Percentiles rank a stretch among this genome's conserved stretches.
phyloP scores from a whole-genome alignment of 2,797 vertebrate genomes.

The Manis javanica region DNA sequence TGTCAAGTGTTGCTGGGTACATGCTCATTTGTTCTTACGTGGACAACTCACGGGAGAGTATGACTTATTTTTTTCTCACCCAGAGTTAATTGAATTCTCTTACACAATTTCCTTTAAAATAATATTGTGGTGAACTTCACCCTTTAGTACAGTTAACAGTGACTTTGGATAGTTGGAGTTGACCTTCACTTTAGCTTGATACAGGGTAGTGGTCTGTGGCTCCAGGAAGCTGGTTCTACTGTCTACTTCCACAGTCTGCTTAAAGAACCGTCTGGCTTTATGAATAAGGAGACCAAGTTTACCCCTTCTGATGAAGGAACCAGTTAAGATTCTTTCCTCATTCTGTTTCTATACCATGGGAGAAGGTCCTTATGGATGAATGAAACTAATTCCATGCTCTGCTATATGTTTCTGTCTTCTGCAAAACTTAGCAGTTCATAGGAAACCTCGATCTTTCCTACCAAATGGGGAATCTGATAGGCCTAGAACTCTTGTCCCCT shows the following conservation, averaged over 20 bases:
- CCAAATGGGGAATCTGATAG: constrained; percentile 3
- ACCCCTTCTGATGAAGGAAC: constrained; percentile 69
- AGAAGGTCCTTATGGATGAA: not conserved
- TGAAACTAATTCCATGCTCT: not conserved
- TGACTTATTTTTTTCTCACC: constrained; percentile 4
- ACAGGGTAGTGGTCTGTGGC: constrained; percentile 42
- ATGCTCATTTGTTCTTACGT: not conserved
- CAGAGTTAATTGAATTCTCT: constrained; percentile 50
- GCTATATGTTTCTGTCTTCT: constrained; percentile 16
- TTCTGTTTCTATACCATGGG: constrained; percentile 9
- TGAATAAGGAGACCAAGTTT: constrained; percentile 55
- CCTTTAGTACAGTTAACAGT: constrained; percentile 53
- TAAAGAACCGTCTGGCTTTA: not conserved
- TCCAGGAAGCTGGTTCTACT: constrained; percentile 46
- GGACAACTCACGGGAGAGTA: constrained; percentile 20
- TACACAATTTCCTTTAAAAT: constrained; percentile 41
- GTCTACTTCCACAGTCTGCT: constrained; percentile 55
- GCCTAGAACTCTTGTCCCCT: not conserved
- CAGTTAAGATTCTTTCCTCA: constrained; percentile 58
- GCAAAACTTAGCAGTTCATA: not conserved
- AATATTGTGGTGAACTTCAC: constrained; percentile 33
- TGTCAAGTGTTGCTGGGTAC: not conserved
- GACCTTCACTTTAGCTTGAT: constrained; percentile 44
- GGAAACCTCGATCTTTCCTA: constrained; percentile 18
- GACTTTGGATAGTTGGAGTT: not conserved